These are phyloP conservation scores for Philotrypesis tridentata DNA, from an alignment of 1,140 invertebrate species.

Conservation along the genomic window DNA sequence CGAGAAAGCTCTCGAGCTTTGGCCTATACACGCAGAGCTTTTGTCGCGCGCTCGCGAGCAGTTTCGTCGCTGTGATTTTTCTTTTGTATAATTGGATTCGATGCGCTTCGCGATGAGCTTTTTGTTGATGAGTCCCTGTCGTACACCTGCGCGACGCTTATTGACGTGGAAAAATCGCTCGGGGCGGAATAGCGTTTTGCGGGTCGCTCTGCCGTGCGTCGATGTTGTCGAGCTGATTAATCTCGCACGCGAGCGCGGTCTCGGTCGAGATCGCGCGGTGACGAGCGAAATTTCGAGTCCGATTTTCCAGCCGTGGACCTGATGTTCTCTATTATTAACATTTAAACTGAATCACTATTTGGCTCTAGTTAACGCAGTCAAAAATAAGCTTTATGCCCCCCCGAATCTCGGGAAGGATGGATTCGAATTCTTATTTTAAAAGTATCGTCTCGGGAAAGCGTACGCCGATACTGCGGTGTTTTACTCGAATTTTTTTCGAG, in stretches of 20 bases:
- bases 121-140: no score
- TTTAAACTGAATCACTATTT: not conserved
- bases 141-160: no score
- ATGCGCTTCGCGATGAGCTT: no score
- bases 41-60: not conserved
- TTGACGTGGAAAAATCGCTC: no score
- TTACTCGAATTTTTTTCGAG: not conserved
- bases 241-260: no score
- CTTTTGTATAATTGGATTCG: not conserved
- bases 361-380: not conserved
- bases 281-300: no score
- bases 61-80: not conserved
- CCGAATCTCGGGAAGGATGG: not conserved
- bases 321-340: not conserved
- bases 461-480: not conserved
- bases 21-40: not conserved
- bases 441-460: not conserved
- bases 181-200: no score
- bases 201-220: no score
- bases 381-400: not conserved
- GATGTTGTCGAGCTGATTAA: no score
- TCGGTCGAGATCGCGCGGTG: no score
- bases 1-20: constrained; percentile 27
- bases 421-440: not conserved
- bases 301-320: not conserved